These are phyloP conservation scores for Melieria crassipennis DNA, from an alignment of 2,888 invertebrate species.

Conservation along the genomic window DNA sequence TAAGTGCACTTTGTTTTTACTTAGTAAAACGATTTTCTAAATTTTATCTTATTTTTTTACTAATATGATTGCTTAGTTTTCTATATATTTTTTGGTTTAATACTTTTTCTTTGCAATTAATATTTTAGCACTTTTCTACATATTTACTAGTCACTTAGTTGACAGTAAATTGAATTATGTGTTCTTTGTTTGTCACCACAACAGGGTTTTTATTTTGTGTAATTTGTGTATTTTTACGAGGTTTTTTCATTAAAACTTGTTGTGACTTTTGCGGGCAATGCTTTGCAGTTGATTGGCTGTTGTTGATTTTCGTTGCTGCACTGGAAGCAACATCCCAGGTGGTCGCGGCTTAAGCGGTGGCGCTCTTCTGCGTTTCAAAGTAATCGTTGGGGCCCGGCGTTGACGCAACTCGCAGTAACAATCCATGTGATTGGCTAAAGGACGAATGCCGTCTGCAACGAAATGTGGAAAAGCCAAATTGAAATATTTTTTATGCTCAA, in stretches of 20 bases:
- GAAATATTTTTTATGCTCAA: slow-evolving; percentile 3
- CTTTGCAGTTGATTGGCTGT: background rate
- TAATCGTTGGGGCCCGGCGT: slow-evolving; percentile 53
- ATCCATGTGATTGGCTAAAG: slow-evolving; percentile 51
- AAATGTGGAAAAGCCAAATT: slow-evolving; percentile 2
- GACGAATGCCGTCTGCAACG: slow-evolving; percentile 42
- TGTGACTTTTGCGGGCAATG: slow-evolving; percentile 2
- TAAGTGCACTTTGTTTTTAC: slow-evolving; percentile 41
- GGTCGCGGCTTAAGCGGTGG: slow-evolving; percentile 59
- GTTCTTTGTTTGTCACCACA: slow-evolving; percentile 4
- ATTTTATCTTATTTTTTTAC: slow-evolving; percentile 21
- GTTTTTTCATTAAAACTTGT: slow-evolving; percentile 22
- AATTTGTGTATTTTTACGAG: background rate
- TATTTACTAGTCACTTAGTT: slow-evolving; percentile 32
- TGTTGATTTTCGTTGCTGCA: slow-evolving; percentile 10
- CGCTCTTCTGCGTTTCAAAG: slow-evolving; percentile 53
- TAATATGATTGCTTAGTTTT: slow-evolving; percentile 24
- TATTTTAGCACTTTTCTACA: slow-evolving; percentile 34
- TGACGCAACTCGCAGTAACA: slow-evolving; percentile 42
- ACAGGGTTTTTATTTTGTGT: slow-evolving; percentile 19
- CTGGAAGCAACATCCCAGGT: slow-evolving; percentile 46
- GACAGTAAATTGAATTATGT: slow-evolving; percentile 20
- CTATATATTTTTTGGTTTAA: slow-evolving; percentile 14
- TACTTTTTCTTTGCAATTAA: slow-evolving; percentile 21
- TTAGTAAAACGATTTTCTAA: slow-evolving; percentile 15